These are phyloP conservation scores for Caranx ignobilis DNA, from an alignment of 2,113 vertebrate species.

Conservation along the genomic window DNA sequence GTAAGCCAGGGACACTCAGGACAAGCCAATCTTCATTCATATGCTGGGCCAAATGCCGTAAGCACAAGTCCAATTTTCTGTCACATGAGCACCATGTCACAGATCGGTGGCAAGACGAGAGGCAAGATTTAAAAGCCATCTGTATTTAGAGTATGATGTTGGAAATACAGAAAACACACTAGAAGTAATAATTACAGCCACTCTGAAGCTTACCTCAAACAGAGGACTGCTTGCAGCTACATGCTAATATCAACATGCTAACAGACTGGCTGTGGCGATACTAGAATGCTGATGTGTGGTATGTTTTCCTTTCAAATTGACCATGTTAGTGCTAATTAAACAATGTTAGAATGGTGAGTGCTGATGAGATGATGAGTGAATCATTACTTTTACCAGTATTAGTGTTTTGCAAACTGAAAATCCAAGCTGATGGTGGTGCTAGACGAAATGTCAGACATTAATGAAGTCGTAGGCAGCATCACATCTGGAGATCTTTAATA, in stretches of 20 bases:
- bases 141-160: background rate
- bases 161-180: background rate
- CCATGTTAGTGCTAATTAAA: background rate
- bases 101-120: background rate
- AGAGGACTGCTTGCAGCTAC: background rate
- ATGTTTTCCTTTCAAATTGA: background rate
- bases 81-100: conserved; percentile 42
- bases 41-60: conserved; percentile 53
- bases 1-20: conserved; percentile 75
- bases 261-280: background rate
- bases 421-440: background rate
- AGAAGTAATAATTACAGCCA: background rate
- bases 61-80: conserved; percentile 62
- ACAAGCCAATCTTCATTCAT: conserved; percentile 74
- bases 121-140: conserved; percentile 15
- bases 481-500: too few relatives aligned
- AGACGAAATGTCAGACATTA: background rate
- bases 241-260: conserved; percentile 1
- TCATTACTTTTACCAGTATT: background rate
- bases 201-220: too few relatives aligned
- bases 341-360: too few relatives aligned
- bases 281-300: background rate
- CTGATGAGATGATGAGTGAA: background rate
- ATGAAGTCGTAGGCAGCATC: background rate
- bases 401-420: too few relatives aligned